Evolutionary conservation across 2,113 vertebrate genomes (phyloP).

Genomic region (Podarcis muralis): DNA sequence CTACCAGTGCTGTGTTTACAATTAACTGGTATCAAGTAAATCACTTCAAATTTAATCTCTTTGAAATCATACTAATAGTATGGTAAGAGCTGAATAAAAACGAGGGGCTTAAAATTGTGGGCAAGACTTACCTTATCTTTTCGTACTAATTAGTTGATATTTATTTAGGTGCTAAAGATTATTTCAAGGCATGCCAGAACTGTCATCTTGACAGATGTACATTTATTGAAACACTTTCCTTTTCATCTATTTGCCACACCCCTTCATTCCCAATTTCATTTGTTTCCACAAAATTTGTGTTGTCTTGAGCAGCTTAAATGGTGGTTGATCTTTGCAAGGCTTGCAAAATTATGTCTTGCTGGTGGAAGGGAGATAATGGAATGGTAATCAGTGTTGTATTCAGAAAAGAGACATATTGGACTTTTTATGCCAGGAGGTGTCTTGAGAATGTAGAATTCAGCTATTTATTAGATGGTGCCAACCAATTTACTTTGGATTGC

Average conservation of each 20-base stretch:
- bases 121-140: slow-evolving; percentile 63
- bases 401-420: not conserved
- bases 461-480: not conserved
- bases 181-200: slow-evolving; percentile 63
- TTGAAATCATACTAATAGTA: slow-evolving; percentile 68
- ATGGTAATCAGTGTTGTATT: not conserved
- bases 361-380: not conserved
- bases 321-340: slow-evolving; percentile 37
- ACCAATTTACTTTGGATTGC: not conserved
- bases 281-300: slow-evolving; percentile 57
- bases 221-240: slow-evolving; percentile 52
- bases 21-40: slow-evolving; percentile 55
- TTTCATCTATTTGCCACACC: slow-evolving; percentile 46
- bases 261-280: slow-evolving; percentile 39
- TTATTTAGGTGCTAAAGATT: slow-evolving; percentile 72
- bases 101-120: slow-evolving; percentile 66
- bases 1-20: slow-evolving; percentile 20
- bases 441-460: not conserved
- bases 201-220: slow-evolving; percentile 59
- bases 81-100: slow-evolving; percentile 71
- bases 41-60: slow-evolving; percentile 60
- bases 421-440: slow-evolving; percentile 17
- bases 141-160: slow-evolving; percentile 66
- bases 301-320: slow-evolving; percentile 45
- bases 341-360: slow-evolving; percentile 36